Evolutionary conservation across 2,888 invertebrate species (phyloP).

Genomic region (Hoplodrina ambigua): DNA sequence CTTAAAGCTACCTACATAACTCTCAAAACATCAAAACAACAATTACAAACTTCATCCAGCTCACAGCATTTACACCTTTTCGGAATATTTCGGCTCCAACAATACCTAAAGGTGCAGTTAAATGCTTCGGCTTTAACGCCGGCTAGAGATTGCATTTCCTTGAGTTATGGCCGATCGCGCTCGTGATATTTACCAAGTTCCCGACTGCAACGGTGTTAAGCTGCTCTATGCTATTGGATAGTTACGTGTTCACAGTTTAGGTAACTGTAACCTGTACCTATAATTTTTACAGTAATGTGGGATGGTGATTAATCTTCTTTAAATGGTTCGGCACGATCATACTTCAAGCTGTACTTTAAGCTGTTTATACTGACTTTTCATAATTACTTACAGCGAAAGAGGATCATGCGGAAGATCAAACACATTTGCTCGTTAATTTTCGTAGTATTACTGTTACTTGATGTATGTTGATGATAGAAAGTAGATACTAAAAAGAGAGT

Average conservation of each 20-base stretch:
- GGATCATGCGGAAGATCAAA: no score
- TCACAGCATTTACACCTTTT: constrained; percentile 33
- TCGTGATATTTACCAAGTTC: constrained; percentile 66
- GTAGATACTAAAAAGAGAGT: no score
- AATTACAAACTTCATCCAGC: constrained; percentile 12
- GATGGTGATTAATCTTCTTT: no score
- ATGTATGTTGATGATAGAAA: no score
- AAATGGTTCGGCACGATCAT: no score
- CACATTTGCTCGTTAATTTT: no score
- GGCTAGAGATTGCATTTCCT: constrained; percentile 66
- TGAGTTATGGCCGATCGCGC: constrained; percentile 63
- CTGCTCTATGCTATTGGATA: not conserved
- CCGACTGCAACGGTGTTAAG: constrained; percentile 32
- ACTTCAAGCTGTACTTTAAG: no score
- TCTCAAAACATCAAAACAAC: not conserved
- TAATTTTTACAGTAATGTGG: no score
- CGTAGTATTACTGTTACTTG: no score
- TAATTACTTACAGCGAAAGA: no score
- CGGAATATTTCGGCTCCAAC: constrained; percentile 43
- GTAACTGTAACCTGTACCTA: not conserved
- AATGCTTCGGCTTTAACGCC: constrained; percentile 53
- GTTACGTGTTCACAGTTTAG: not conserved
- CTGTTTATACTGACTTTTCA: no score
- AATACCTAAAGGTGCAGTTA: constrained; percentile 61
- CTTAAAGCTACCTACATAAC: not conserved